Percentiles rank a stretch among this genome's conserved stretches.
phyloP scores from a whole-genome alignment of 2,888 invertebrate genomes.

The Pristionchus mayeri region DNA sequence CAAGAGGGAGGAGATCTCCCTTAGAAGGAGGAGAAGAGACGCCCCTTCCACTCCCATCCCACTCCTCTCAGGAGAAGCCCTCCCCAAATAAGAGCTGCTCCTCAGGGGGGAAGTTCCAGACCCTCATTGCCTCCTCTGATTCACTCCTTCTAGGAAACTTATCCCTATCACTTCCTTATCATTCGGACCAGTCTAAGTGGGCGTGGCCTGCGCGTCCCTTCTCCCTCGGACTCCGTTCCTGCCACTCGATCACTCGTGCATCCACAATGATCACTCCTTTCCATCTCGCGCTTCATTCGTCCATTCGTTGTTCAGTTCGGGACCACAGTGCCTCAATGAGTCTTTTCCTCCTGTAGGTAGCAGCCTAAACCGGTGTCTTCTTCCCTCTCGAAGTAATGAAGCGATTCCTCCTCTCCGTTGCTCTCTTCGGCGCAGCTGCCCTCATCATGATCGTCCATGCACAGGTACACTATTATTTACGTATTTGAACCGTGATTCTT shows the following conservation, averaged over 20 bases:
- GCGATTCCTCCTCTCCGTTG: constrained; percentile 62
- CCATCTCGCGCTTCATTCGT: background rate
- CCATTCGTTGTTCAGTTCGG: background rate
- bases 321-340: background rate
- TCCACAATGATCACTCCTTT: background rate
- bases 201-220: constrained; percentile 52
- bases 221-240: constrained; percentile 32
- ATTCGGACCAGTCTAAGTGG: background rate
- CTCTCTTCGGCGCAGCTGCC: constrained; percentile 61
- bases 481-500: no score
- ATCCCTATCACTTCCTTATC: constrained; percentile 35
- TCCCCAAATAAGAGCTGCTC: constrained; percentile 18
- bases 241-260: background rate
- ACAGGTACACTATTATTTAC: constrained; percentile 13
- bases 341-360: background rate
- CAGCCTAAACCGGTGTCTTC: constrained; percentile 31
- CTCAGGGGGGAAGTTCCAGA: background rate
- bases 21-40: constrained; percentile 51
- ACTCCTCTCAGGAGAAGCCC: background rate
- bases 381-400: constrained; percentile 53
- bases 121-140: background rate
- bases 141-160: background rate
- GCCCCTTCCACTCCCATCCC: constrained; percentile 44
- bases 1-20: constrained; percentile 23
- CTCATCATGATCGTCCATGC: constrained; percentile 59